Conservation (phyloP, 1,140 invertebrate genomes). For the Amyelois transitella region DNA sequence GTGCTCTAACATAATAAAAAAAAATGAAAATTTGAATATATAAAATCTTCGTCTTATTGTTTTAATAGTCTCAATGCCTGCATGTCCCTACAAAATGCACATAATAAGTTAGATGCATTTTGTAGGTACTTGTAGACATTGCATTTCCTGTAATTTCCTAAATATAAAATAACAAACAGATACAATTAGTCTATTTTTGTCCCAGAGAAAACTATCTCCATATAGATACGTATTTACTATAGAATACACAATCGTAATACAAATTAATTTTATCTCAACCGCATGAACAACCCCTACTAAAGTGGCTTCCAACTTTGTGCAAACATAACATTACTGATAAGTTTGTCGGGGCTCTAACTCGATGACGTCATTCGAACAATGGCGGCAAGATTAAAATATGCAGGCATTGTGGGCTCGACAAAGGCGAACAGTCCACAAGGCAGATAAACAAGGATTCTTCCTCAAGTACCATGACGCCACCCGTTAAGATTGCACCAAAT, state of each 20-base stretch:
- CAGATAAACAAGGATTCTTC: slow-evolving; percentile 34
- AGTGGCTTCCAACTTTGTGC: slow-evolving; percentile 4
- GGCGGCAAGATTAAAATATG: slow-evolving; percentile 45
- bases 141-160: too few species aligned
- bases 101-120: too few species aligned
- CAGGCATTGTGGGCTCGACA: slow-evolving; percentile 32
- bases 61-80: too few species aligned
- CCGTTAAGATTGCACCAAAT: slow-evolving; percentile 39
- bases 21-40: too few species aligned
- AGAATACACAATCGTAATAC: background rate
- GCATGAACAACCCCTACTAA: background rate
- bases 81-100: too few species aligned
- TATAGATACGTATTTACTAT: background rate
- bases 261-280: background rate
- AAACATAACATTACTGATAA: slow-evolving; percentile 18
- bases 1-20: too few species aligned
- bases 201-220: too few species aligned
- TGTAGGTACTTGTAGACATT: too few species aligned
- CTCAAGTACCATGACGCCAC: slow-evolving; percentile 20
- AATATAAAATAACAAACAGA: too few species aligned
- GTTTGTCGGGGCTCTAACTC: slow-evolving; percentile 25
- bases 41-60: too few species aligned
- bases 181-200: too few species aligned
- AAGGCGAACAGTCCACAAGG: slow-evolving; percentile 18
- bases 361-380: slow-evolving; percentile 23